These are phyloP conservation scores for Gallinago stenura DNA, from an alignment of 2,797 vertebrate genomes.

Conservation along the genomic window DNA sequence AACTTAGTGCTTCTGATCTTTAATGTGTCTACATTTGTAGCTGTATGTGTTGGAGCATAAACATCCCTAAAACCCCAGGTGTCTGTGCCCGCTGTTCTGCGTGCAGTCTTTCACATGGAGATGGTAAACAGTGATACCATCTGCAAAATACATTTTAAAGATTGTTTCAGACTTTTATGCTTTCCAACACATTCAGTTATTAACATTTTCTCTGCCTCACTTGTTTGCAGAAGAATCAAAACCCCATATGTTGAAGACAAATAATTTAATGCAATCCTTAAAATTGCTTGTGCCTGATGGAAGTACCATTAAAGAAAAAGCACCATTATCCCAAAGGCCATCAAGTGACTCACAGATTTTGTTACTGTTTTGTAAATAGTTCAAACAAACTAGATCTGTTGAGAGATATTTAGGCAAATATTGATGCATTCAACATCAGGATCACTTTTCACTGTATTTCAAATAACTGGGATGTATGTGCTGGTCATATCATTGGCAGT, in stretches of 20 bases:
- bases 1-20: not conserved
- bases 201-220: not conserved
- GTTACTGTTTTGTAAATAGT: slow-evolving; percentile 3
- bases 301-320: not conserved
- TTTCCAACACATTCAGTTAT: not conserved
- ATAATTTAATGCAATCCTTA: not conserved
- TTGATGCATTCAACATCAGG: not conserved
- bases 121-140: not conserved
- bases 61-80: not conserved
- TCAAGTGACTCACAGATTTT: slow-evolving; percentile 20
- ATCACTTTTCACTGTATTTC: not conserved
- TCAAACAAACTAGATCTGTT: not conserved
- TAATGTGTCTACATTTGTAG: not conserved
- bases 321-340: not conserved
- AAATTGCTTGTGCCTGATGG: not conserved
- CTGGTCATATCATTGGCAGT: not conserved
- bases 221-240: not conserved
- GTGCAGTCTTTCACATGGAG: not conserved
- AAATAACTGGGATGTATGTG: not conserved
- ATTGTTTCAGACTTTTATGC: not conserved
- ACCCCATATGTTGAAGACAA: not conserved
- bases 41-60: not conserved
- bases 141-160: not conserved
- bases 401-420: not conserved
- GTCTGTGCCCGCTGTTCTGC: not conserved